phyloP scores from a whole-genome alignment of 2,113 vertebrate species.

The Verasper variegatus region DNA sequence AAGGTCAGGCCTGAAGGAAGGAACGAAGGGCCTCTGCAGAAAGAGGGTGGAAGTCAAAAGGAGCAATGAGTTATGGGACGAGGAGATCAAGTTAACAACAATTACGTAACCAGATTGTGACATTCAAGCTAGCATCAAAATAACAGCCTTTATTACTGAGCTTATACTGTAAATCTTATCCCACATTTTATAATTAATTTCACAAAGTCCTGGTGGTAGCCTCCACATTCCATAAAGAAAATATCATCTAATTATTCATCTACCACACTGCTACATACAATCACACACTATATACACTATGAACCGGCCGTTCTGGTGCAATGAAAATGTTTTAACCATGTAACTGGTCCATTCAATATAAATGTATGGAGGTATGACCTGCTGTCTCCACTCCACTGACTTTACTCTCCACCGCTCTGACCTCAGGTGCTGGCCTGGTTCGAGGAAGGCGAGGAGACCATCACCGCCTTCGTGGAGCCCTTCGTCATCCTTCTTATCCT shows the following conservation, averaged over 20 bases:
- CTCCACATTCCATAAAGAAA: too few species aligned
- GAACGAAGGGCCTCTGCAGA: conserved; percentile 58
- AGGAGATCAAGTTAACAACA: conserved; percentile 44
- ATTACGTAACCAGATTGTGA: conserved; percentile 53
- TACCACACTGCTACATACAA: background rate
- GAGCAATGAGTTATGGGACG: conserved; percentile 49
- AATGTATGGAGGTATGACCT: background rate
- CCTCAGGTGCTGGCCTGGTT: conserved; percentile 94
- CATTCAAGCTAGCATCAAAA: background rate
- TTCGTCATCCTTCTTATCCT: conserved; percentile 94
- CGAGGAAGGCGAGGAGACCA: conserved; percentile 92
- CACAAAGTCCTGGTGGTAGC: too few species aligned
- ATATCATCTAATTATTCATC: background rate
- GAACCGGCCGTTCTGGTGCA: background rate
- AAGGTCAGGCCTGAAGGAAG: conserved; percentile 83
- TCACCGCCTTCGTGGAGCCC: conserved; percentile 93
- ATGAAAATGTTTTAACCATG: background rate
- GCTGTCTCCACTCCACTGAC: conserved; percentile 3
- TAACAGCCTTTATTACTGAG: background rate
- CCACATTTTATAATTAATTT: background rate
- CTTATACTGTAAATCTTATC: background rate
- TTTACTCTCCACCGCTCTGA: background rate
- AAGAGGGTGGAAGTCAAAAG: conserved; percentile 38
- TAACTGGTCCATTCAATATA: background rate
- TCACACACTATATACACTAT: background rate